Evolutionary conservation across 2,888 invertebrate genomes (phyloP), one percentile per base, ranked within the genome.

Genomic region (Eilema depressum): DNA sequence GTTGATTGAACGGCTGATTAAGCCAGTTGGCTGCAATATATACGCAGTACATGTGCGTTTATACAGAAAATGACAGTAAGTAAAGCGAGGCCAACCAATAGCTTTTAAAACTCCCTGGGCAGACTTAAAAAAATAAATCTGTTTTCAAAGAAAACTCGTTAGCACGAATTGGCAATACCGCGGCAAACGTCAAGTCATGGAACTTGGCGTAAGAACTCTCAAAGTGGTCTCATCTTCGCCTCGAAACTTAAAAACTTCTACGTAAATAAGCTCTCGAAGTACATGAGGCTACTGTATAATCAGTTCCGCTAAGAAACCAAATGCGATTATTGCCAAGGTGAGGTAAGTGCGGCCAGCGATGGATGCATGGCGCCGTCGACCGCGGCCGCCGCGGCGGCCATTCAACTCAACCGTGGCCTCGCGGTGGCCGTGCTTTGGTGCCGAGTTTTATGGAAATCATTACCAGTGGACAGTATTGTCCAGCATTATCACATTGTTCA

Each of bases 271-370:
- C 62, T 72, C 69, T 63, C 74, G 75, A 83, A 77, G 82, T 84
- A 82, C 81, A 85, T 82, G 83, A 84, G 78, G 73, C 80, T 77
- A 80, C 83, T 82, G 88, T 86, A 86, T 86, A 88, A 86, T 86
- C 85, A 88, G 89, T 88, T 90, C 89, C 91, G 89, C 87, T 87
- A 89, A 88, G 89, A 89, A 86, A 87, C 89, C 88, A 90, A 81
- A 91, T 91, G 86, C 89, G 90, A 90, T 91, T 92, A 93, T 91
- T 91, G 91, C 89, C 89, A 91, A 93, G 92, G 92, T 91, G 89
- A 92, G 91, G 89, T 90, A 89, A 90, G 88, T 88, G 84, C 86
- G 88, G 88, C 88, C 76, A 71, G 75, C 89, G 89, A 88, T 89
- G 89, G 89, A 89, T 89, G 92, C 88, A 87, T 87, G 86, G 86